phyloP scores from a whole-genome alignment of 1,140 invertebrate genomes.

The Panulirus ornatus region DNA sequence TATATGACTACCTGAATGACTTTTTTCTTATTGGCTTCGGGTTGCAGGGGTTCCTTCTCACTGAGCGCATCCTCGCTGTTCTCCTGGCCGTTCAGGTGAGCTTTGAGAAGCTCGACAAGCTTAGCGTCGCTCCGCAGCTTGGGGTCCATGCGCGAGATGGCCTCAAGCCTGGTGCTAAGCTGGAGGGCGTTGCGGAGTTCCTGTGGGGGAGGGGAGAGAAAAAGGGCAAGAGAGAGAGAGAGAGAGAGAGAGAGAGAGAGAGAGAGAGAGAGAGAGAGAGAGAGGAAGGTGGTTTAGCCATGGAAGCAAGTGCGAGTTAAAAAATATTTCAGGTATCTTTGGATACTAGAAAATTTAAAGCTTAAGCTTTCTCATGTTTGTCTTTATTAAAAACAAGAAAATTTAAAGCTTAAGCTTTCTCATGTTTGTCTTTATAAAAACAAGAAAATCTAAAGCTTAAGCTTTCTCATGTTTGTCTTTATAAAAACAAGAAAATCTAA shows the following conservation, averaged over 20 bases:
- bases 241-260: neutral
- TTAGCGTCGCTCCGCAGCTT: slow-evolving; percentile 74
- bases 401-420: no score
- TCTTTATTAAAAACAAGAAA: no score
- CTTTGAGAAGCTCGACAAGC: slow-evolving; percentile 73
- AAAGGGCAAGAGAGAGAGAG: neutral
- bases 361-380: no score
- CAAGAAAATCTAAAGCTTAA: no score
- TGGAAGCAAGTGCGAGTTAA: no score
- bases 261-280: no score
- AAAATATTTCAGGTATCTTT: no score
- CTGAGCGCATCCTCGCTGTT: neutral
- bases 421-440: no score
- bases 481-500: no score
- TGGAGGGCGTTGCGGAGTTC: slow-evolving; percentile 58
- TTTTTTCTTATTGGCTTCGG: slow-evolving; percentile 7
- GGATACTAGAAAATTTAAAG: no score
- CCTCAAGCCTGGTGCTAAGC: slow-evolving; percentile 76
- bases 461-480: no score
- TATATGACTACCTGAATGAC: slow-evolving; percentile 92
- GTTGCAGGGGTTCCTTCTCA: neutral
- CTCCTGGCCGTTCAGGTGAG: slow-evolving; percentile 33
- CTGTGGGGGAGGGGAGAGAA: neutral
- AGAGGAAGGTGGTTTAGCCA: no score
- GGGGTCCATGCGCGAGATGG: slow-evolving; percentile 65